These are phyloP conservation scores for Crocidura indochinensis DNA, from an alignment of 2,797 vertebrate genomes.

Conservation along the genomic window DNA sequence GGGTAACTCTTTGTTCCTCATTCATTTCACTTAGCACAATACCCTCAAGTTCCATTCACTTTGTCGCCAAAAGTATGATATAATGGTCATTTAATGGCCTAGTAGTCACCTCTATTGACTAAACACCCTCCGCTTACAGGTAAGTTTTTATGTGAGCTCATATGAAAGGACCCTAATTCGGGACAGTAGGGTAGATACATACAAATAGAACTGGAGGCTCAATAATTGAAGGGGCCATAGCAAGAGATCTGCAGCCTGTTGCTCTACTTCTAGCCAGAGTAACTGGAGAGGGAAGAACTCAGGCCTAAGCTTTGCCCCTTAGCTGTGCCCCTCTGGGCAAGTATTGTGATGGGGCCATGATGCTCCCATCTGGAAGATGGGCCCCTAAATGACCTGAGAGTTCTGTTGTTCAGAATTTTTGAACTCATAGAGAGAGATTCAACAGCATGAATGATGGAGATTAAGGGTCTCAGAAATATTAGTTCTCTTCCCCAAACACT, in stretches of 20 bases:
- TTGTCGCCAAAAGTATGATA: not conserved
- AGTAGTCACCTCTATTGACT: too few relatives aligned
- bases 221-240: not conserved
- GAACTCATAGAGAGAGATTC: constrained; percentile 11
- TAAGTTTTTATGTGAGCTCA: not conserved
- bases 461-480: constrained; percentile 1
- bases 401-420: not conserved
- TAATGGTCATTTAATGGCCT: too few relatives aligned
- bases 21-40: not conserved
- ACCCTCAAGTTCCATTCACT: not conserved
- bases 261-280: not conserved
- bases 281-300: not conserved
- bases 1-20: not conserved
- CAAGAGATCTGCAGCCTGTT: not conserved
- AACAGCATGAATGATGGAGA: not conserved
- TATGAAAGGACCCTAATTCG: not conserved
- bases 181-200: not conserved
- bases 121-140: too few relatives aligned
- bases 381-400: not conserved
- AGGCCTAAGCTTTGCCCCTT: not conserved
- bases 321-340: not conserved
- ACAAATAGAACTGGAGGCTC: not conserved
- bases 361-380: constrained; percentile 27
- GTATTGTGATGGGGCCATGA: not conserved
- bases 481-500: constrained; percentile 1